These are phyloP conservation scores for Corythornis cristatus DNA, from an alignment of 2,113 vertebrate species.

Conservation along the genomic window DNA sequence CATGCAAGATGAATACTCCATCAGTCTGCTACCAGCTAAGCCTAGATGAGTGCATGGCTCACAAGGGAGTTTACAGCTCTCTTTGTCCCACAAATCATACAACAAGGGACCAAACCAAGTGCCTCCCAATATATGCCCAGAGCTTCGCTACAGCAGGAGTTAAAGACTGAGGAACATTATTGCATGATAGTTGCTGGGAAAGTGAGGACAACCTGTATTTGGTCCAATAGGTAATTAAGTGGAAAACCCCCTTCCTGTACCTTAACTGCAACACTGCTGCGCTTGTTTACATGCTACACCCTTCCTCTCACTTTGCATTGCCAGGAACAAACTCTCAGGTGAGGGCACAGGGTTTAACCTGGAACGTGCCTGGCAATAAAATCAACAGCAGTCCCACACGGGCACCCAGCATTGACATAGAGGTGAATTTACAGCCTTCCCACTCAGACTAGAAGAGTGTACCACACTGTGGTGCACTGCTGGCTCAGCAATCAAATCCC, in stretches of 20 bases:
- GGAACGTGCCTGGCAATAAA: not conserved
- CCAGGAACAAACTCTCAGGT: not conserved
- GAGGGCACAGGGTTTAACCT: not conserved
- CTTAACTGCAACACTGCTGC: not conserved
- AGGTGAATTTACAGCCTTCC: not conserved
- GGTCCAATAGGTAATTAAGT: not conserved
- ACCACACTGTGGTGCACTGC: not conserved
- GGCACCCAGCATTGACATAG: not conserved
- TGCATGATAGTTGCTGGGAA: not conserved
- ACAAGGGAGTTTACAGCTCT: not conserved
- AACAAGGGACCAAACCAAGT: not conserved
- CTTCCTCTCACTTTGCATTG: not conserved
- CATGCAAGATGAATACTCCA: not conserved
- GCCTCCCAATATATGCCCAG: not conserved
- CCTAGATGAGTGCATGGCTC: accelerated
- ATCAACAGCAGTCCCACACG: not conserved
- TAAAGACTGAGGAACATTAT: not conserved
- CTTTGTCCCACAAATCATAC: not conserved
- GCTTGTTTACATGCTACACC: not conserved
- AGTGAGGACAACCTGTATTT: not conserved
- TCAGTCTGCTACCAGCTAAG: not conserved
- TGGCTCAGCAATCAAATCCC: not conserved
- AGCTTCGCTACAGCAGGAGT: not conserved
- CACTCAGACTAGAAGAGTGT: not conserved
- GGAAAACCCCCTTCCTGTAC: not conserved